Evolutionary conservation across 2,888 invertebrate genomes (phyloP).

Genomic region (Liodrosophila aerea): DNA sequence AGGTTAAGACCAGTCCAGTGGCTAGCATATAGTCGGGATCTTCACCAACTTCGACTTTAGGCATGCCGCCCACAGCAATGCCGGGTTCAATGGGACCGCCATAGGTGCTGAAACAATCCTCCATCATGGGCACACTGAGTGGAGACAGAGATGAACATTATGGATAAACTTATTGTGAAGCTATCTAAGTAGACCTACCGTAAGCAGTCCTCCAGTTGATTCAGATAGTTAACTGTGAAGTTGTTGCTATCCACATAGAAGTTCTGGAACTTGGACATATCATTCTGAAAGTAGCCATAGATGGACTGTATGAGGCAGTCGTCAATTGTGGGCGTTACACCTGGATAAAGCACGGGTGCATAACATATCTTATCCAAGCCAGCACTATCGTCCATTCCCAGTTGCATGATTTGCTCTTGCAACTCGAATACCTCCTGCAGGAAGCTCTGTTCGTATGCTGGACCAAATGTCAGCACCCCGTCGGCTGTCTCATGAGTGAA

Average conservation of each 20-base stretch:
- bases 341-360: conserved; percentile 89
- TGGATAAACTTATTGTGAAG: background rate
- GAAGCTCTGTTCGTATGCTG: conserved; percentile 90
- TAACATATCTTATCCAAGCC: conserved; percentile 90
- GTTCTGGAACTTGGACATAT: conserved; percentile 83
- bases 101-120: conserved; percentile 90
- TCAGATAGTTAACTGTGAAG: conserved; percentile 82
- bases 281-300: conserved; percentile 89
- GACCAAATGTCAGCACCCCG: conserved; percentile 86
- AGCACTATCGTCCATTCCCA: conserved; percentile 84
- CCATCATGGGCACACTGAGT: conserved; percentile 83
- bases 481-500: conserved; percentile 81
- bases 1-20: conserved; percentile 89
- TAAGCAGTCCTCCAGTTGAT: conserved; percentile 79
- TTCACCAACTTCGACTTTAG: conserved; percentile 83
- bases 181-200: conserved; percentile 58
- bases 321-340: conserved; percentile 83
- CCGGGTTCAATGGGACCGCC: conserved; percentile 95
- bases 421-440: conserved; percentile 88
- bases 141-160: background rate
- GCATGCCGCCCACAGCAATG: conserved; percentile 92
- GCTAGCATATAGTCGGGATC: conserved; percentile 85
- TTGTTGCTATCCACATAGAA: conserved; percentile 74
- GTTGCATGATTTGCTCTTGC: conserved; percentile 86
- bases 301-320: conserved; percentile 92